Conservation (phyloP, 2,113 vertebrate genomes). For the Holacanthus passer region DNA sequence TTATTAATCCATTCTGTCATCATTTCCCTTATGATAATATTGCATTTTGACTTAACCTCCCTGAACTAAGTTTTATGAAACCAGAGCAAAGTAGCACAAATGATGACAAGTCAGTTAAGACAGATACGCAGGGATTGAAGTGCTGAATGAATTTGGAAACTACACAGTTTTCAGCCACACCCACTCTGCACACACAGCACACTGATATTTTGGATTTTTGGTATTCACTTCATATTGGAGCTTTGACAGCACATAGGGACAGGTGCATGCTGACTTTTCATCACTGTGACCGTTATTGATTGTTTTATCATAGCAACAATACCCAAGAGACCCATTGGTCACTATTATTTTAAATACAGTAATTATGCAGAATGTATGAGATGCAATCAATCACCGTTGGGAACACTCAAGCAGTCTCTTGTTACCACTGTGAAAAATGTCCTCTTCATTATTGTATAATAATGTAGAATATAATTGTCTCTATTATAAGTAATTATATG, state of each 20-base stretch:
- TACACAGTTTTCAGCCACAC: slow-evolving; percentile 26
- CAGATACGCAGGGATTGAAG: not conserved
- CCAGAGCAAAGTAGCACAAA: not conserved
- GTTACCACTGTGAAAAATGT: not conserved
- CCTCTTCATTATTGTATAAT: slow-evolving; percentile 8
- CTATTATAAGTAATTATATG: not conserved
- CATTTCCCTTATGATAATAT: not conserved
- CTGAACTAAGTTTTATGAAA: not conserved
- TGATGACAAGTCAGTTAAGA: not conserved
- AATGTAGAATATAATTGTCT: not conserved
- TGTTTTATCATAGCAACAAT: not conserved
- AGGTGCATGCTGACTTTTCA: not conserved
- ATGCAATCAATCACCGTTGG: not conserved
- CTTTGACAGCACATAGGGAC: not conserved
- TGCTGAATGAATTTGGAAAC: slow-evolving; percentile 4
- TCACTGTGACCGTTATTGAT: not conserved
- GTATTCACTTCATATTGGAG: not conserved
- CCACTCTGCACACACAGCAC: not conserved
- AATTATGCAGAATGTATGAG: slow-evolving; percentile 6
- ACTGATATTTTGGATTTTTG: not conserved
- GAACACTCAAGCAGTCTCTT: not conserved
- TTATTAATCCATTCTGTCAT: not conserved
- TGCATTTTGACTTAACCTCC: not conserved
- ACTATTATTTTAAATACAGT: not conserved
- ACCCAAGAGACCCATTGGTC: not conserved